A percentile compares a stretch with the other conserved stretches of the same genome.
Conservation (phyloP, 2,113 vertebrate species). For the human region DNA sequence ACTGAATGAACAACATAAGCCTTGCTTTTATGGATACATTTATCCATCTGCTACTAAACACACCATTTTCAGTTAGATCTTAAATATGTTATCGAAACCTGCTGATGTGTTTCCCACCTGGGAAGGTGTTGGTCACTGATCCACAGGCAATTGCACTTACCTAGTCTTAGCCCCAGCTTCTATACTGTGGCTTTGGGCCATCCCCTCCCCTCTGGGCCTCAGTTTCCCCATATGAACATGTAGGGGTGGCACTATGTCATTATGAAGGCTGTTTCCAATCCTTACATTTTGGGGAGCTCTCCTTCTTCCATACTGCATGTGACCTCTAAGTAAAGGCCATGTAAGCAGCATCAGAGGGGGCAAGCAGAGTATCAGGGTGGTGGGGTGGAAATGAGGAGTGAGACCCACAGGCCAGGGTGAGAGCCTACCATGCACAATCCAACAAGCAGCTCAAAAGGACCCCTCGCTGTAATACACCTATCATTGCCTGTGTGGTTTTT, state of each 20-base stretch:
- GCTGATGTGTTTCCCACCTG: neutral
- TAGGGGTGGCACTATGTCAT: neutral
- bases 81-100: constrained; percentile 13
- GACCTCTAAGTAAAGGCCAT: neutral
- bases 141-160: neutral
- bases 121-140: neutral
- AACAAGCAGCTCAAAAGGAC: neutral
- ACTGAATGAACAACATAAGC: constrained; percentile 36
- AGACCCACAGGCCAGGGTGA: neutral
- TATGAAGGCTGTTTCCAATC: neutral
- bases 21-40: constrained; percentile 49
- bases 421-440: neutral
- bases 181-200: neutral
- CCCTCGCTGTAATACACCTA: neutral
- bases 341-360: neutral
- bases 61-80: constrained; percentile 11
- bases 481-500: neutral
- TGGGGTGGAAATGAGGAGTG: too few species aligned
- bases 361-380: neutral
- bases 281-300: neutral
- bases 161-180: neutral
- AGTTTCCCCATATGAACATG: neutral
- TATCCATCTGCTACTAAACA: constrained; percentile 47
- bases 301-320: neutral
- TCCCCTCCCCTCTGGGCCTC: neutral